Conservation (phyloP, 2,113 vertebrate species). For the Mirounga angustirostris region DNA sequence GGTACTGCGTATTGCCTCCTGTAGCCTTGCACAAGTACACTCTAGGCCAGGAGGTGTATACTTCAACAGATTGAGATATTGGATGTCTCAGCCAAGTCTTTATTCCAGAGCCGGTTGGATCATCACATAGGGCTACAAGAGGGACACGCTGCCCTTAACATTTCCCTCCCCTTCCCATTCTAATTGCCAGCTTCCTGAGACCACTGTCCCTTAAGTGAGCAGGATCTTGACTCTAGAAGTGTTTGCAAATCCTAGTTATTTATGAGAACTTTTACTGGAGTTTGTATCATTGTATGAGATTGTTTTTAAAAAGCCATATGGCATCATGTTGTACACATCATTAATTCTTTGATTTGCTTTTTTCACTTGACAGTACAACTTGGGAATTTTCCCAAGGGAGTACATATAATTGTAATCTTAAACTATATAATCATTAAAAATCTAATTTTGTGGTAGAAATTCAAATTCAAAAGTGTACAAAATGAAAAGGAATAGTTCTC, state of each 20-base stretch:
- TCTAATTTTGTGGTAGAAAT: not conserved
- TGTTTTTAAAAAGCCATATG: not conserved
- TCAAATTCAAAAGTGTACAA: not conserved
- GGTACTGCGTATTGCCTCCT: not conserved
- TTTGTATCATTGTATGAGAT: not conserved
- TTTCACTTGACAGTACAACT: not conserved
- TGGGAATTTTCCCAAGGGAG: not conserved
- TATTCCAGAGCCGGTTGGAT: not conserved
- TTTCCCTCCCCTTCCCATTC: not conserved
- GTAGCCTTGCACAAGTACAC: not conserved
- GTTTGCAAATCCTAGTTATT: not conserved
- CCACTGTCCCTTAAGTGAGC: not conserved
- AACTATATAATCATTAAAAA: not conserved
- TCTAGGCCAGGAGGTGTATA: not conserved
- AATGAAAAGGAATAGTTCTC: not conserved
- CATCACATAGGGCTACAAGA: not conserved
- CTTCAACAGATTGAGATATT: not conserved
- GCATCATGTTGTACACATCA: not conserved
- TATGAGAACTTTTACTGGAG: not conserved
- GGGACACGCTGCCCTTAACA: not conserved
- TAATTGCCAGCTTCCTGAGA: not conserved
- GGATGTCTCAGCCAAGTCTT: not conserved
- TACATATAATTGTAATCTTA: not conserved
- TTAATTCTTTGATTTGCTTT: constrained; percentile 41
- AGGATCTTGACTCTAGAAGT: not conserved